These are phyloP conservation scores for Hypotaenidia philippensis DNA, from an alignment of 2,797 vertebrate species.

Conservation along the genomic window DNA sequence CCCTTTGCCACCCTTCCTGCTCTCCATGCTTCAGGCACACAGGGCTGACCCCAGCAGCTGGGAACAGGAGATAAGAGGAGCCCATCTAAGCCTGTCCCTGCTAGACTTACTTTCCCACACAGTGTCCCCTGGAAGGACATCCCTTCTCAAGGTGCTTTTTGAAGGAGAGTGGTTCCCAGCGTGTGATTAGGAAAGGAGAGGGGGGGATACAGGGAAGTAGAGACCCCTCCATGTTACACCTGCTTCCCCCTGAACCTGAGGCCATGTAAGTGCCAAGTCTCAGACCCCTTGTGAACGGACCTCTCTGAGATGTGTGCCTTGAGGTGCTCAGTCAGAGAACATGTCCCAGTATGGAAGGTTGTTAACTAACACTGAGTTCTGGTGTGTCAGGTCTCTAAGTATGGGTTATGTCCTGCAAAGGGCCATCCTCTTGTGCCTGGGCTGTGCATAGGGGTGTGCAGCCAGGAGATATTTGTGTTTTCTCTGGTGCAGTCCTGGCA, in stretches of 20 bases:
- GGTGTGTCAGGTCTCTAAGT: too few relatives aligned
- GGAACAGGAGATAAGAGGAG: slow-evolving; percentile 7
- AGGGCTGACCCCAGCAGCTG: neutral
- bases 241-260: neutral
- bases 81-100: neutral
- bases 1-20: neutral
- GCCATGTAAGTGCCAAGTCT: neutral
- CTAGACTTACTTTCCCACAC: neutral
- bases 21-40: neutral
- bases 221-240: neutral
- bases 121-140: neutral
- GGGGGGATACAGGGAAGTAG: neutral
- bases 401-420: too few relatives aligned
- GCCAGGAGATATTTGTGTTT: neutral
- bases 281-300: neutral
- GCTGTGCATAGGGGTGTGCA: neutral
- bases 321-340: neutral
- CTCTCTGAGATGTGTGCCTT: neutral
- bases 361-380: neutral
- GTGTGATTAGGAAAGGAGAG: accelerated
- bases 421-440: accelerated
- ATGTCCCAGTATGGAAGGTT: neutral
- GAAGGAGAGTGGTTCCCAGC: neutral
- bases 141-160: neutral
- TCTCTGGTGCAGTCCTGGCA: neutral